Evolutionary conservation across 2,113 vertebrate species (phyloP).

Genomic region (Cyrtonyx montezumae): DNA sequence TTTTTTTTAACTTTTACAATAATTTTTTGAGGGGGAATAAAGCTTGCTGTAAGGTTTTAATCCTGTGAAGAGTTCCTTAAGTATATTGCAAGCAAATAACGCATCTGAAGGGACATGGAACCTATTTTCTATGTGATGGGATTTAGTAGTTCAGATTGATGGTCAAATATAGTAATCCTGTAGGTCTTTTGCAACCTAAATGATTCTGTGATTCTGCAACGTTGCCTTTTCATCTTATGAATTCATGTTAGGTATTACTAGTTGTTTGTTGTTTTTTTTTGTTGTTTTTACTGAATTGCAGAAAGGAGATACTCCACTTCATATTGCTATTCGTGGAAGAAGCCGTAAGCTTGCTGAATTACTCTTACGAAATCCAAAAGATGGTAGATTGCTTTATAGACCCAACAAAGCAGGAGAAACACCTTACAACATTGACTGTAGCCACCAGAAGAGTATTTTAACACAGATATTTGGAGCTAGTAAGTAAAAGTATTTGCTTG

Average conservation of each 20-base stretch:
- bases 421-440: constrained; percentile 98
- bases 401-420: constrained; percentile 98
- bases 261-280: no score
- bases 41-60: not conserved
- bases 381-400: constrained; percentile 94
- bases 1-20: not conserved
- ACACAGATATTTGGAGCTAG: constrained; percentile 99
- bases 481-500: constrained; percentile 69
- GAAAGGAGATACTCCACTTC: constrained; percentile 97
- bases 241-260: not conserved
- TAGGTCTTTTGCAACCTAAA: not conserved
- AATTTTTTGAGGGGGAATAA: not conserved
- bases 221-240: not conserved
- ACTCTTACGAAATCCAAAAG: constrained; percentile 95
- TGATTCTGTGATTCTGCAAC: not conserved
- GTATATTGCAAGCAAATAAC: not conserved
- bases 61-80: not conserved
- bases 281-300: constrained; percentile 58
- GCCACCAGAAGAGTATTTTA: constrained; percentile 98
- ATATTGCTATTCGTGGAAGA: constrained; percentile 95
- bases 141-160: not conserved
- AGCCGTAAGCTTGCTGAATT: constrained; percentile 96
- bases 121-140: not conserved
- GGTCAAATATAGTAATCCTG: not conserved
- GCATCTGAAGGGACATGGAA: not conserved